These are phyloP conservation scores for Callionymus lyra DNA, from an alignment of 2,113 vertebrate genomes.

Conservation along the genomic window DNA sequence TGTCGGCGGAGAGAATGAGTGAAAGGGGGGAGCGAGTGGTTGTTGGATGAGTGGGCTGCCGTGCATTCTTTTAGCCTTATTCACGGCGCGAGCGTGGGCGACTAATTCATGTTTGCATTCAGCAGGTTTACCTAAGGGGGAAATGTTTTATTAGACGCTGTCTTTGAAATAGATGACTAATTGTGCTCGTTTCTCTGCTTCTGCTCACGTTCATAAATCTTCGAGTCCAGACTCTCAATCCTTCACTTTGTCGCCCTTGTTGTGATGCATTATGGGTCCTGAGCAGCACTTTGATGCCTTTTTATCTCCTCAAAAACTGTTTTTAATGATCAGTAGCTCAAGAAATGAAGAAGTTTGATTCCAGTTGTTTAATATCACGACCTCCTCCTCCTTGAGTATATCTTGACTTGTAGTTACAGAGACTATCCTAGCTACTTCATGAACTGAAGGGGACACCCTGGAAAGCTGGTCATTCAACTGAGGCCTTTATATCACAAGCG, in stretches of 20 bases:
- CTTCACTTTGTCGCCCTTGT: slow-evolving; percentile 4
- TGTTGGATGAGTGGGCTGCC: slow-evolving; percentile 61
- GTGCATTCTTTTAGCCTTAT: slow-evolving; percentile 71
- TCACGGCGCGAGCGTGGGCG: slow-evolving; percentile 62
- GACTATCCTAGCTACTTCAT: no score
- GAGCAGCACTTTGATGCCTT: no score
- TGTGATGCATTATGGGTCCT: no score
- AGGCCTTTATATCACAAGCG: no score
- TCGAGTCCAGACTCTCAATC: slow-evolving; percentile 3
- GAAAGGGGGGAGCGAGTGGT: slow-evolving; percentile 46
- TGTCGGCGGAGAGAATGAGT: slow-evolving; percentile 42
- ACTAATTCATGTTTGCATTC: slow-evolving; percentile 73
- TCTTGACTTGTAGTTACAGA: no score
- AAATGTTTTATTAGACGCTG: slow-evolving; percentile 69
- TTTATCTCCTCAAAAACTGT: no score
- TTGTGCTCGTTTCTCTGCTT: slow-evolving; percentile 42
- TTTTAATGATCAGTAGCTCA: no score
- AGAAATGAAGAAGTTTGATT: no score
- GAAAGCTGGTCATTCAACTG: no score
- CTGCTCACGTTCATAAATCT: slow-evolving; percentile 14
- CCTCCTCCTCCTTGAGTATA: no score
- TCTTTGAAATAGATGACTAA: slow-evolving; percentile 74
- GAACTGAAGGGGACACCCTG: no score
- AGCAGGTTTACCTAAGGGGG: slow-evolving; percentile 71
- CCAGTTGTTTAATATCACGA: no score